Base-by-base conservation (phyloP, 2,113 vertebrate genomes). In the Synodontis membranacea region DNA sequence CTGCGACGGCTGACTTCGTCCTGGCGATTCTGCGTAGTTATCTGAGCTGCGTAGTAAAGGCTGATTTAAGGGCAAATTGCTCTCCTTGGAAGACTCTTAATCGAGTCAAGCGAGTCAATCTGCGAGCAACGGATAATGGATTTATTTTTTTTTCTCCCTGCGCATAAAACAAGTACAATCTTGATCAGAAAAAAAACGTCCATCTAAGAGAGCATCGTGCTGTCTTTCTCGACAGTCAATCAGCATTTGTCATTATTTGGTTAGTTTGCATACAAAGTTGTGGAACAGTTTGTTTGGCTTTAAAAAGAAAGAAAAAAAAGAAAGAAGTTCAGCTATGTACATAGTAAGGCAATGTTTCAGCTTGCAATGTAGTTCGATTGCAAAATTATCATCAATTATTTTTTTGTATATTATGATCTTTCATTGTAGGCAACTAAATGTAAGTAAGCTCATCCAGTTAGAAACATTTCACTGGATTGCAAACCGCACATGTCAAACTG, bases 61-160 rank as follows among this genome's bases (percentile, higher is more conserved):
- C 34, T 80, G 52, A 80, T 80, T 80, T 58, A 58, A 58, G 34
- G 28, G 58, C 78, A 80, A 58, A 42, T 80, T 80, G 34, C 52
- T 17, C 78, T 80, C 58, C 42, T 42, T 11, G 2, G 58, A 15
- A 14, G 52, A 58, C 52, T 39, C 37, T 58, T 58, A 80, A 80
- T 80, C 42, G 78, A 80, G 52, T 39, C 52, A 42, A 52, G 52
- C 78, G 39, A 80, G 58, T 75, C 70, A 46, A 75, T 80, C 58
- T 80, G 34, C 52, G 58, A 12, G 52, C 52, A 58, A 23, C 15
- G 34, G 50, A 58, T 58, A 80, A 80, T 80, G 50, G 76, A 25
- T 80, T 80, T 58, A 25, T 80, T 80, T 58, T 79, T 39, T 28
- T 3, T 28, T 15, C 10, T 28, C 15, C 28, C 48, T 42, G 10